phyloP scores from a whole-genome alignment of 2,797 vertebrate genomes.

The Cottoperca gobio region DNA sequence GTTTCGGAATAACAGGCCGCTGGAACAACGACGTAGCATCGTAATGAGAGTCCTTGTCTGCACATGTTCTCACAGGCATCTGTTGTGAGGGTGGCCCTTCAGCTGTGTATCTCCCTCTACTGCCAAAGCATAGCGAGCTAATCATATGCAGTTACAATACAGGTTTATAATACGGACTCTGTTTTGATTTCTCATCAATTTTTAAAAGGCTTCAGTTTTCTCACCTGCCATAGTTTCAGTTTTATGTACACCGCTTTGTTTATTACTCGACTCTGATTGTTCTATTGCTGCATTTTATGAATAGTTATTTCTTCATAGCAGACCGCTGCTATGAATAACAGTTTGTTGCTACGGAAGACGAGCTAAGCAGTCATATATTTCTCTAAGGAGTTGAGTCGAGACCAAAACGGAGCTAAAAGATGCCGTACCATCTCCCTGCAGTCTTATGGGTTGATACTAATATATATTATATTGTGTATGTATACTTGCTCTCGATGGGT shows the following conservation, averaged over 20 bases:
- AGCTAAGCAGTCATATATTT: not conserved
- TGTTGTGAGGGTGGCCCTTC: not conserved
- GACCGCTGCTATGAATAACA: too few relatives aligned
- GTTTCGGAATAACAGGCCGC: too few relatives aligned
- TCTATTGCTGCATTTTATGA: too few relatives aligned
- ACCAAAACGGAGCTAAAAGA: too few relatives aligned
- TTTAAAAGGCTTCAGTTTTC: not conserved
- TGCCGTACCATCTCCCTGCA: too few relatives aligned
- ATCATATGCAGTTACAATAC: conserved; percentile 4
- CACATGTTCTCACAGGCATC: conserved; percentile 11
- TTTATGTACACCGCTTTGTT: too few relatives aligned
- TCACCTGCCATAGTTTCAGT: not conserved
- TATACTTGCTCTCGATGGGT: not conserved
- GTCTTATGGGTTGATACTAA: too few relatives aligned
- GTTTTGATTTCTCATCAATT: not conserved
- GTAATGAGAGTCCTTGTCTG: conserved; percentile 15
- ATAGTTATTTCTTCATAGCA: too few relatives aligned
- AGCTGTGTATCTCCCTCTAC: not conserved
- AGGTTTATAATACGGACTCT: not conserved
- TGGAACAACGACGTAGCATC: too few relatives aligned
- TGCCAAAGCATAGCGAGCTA: not conserved
- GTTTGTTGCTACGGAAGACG: too few relatives aligned
- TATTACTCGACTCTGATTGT: too few relatives aligned
- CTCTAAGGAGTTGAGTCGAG: not conserved
- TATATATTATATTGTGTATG: too few relatives aligned